These are phyloP conservation scores for Actinemys pallida DNA, from an alignment of 2,113 vertebrate genomes.

Conservation along the genomic window DNA sequence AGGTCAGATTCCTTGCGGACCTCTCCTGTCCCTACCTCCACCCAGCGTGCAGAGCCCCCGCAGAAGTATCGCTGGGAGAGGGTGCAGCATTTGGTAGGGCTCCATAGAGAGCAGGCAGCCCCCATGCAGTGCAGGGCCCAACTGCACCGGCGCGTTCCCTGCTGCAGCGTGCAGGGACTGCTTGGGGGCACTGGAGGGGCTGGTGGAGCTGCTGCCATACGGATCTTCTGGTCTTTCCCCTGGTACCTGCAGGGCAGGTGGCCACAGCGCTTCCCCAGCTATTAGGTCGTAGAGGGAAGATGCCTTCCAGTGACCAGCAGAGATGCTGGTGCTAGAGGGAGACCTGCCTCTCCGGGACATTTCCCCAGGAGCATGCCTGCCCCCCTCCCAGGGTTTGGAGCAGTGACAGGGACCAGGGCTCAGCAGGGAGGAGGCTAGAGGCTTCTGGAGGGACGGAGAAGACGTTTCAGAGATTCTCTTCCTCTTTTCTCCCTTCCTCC, in stretches of 20 bases:
- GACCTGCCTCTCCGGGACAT: background rate
- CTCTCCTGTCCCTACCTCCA: background rate
- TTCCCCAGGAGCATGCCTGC: background rate
- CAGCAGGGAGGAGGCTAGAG: background rate
- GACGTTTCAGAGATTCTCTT: background rate
- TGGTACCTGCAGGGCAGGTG: too few species aligned
- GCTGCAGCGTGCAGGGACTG: too few species aligned
- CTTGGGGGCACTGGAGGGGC: too few species aligned
- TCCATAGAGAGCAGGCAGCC: background rate
- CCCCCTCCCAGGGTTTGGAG: background rate
- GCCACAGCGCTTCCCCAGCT: background rate
- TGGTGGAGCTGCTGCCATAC: too few species aligned
- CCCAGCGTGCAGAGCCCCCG: background rate
- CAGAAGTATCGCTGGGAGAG: background rate
- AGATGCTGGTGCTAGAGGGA: fast-evolving
- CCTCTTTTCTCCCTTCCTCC: fast-evolving
- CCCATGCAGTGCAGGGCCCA: too few species aligned
- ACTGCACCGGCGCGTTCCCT: too few species aligned
- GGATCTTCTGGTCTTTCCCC: too few species aligned
- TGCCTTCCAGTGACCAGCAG: background rate
- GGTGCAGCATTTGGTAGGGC: background rate
- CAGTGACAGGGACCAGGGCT: background rate
- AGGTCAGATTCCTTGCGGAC: background rate
- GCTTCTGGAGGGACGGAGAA: background rate
- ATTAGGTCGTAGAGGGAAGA: background rate